Percentiles rank a stretch among this genome's conserved stretches.
Evolutionary conservation across 2,888 invertebrate genomes (phyloP).

Genomic region (Amphiduros pacificus): DNA sequence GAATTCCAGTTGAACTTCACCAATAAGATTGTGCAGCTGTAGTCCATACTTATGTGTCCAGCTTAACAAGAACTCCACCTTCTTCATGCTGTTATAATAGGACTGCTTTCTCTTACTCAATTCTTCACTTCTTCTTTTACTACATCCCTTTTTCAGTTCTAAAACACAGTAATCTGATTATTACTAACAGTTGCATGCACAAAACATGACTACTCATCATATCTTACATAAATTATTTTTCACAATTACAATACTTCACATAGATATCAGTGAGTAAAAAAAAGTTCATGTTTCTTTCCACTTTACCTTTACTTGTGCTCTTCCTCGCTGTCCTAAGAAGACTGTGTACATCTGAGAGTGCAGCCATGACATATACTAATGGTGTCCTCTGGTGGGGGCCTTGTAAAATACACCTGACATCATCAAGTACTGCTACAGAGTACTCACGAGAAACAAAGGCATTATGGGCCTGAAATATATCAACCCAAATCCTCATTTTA

Average conservation of each 20-base stretch:
- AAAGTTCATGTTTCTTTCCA: neutral
- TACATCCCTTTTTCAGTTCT: neutral
- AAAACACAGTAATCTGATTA: too few species aligned
- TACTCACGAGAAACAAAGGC: conserved; percentile 6
- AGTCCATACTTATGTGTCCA: conserved; percentile 15
- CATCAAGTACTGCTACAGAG: conserved; percentile 6
- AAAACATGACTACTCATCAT: too few species aligned
- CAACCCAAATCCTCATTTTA: too few species aligned
- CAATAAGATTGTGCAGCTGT: neutral
- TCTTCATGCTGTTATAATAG: neutral
- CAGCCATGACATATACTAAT: conserved; percentile 12
- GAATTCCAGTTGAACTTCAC: conserved; percentile 11
- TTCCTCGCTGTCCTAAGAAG: conserved; percentile 13
- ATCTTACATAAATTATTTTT: too few species aligned
- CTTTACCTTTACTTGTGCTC: neutral
- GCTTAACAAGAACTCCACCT: conserved; percentile 20
- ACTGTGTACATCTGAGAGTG: conserved; percentile 19
- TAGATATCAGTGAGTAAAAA: too few species aligned
- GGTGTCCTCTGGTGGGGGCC: conserved; percentile 8
- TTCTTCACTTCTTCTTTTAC: neutral
- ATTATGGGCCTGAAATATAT: conserved; percentile 5
- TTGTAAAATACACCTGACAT: conserved; percentile 5
- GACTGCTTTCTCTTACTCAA: neutral
- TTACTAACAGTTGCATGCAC: too few species aligned
- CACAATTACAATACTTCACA: too few species aligned